phyloP scores from a whole-genome alignment of 2,113 vertebrate genomes.

The Anoplopoma fimbria region DNA sequence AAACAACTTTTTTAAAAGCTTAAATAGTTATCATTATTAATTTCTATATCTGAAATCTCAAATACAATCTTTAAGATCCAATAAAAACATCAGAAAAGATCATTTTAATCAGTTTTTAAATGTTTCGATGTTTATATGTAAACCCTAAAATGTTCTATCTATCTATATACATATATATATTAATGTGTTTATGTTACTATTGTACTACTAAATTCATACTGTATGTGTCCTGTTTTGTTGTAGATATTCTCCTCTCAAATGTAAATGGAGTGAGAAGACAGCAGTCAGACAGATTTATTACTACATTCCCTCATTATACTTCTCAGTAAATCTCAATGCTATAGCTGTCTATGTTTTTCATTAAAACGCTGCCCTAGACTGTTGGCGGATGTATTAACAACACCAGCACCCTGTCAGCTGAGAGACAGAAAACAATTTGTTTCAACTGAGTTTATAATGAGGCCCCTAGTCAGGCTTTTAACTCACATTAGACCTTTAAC shows the following conservation, averaged over 20 bases:
- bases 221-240: not conserved
- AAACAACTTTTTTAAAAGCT: not conserved
- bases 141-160: not conserved
- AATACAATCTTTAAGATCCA: not conserved
- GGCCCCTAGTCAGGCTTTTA: slow-evolving; percentile 52
- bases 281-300: slow-evolving; percentile 21
- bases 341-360: slow-evolving; percentile 36
- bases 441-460: slow-evolving; percentile 55
- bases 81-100: not conserved
- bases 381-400: slow-evolving; percentile 44
- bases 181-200: not conserved
- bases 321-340: slow-evolving; percentile 29
- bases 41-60: not conserved
- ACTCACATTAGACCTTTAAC: slow-evolving; percentile 57
- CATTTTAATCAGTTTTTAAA: not conserved
- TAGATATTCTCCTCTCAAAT: not conserved
- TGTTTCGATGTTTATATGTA: not conserved
- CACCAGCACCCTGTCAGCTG: slow-evolving; percentile 32
- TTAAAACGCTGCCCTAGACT: slow-evolving; percentile 23
- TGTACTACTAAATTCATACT: not conserved
- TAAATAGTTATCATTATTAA: not conserved
- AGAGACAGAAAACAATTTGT: slow-evolving; percentile 56
- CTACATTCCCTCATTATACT: not conserved
- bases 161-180: not conserved
- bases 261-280: slow-evolving; percentile 4